phyloP scores from a whole-genome alignment of 2,888 invertebrate genomes.

The Shargacucullia verbasci region DNA sequence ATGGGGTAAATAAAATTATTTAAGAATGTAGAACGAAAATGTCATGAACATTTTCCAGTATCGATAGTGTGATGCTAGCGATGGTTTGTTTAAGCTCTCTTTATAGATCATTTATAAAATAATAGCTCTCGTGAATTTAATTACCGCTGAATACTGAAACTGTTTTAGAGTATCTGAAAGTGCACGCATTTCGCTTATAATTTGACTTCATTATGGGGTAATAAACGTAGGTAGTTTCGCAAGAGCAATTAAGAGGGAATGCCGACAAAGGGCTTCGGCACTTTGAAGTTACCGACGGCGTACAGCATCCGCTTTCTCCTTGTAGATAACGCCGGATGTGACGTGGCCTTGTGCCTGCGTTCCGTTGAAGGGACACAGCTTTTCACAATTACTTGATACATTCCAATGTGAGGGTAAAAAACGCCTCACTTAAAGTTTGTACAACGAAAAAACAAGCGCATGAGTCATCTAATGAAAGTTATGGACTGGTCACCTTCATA shows the following conservation, averaged over 20 bases:
- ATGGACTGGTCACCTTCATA: conserved; percentile 39
- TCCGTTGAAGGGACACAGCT: conserved; percentile 77
- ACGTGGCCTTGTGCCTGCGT: conserved; percentile 77
- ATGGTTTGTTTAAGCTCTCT: neutral
- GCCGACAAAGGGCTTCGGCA: conserved; percentile 78
- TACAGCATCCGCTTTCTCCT: conserved; percentile 85
- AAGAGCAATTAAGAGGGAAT: conserved; percentile 74
- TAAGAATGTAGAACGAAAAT: too few species aligned
- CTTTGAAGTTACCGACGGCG: conserved; percentile 79
- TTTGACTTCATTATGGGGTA: conserved; percentile 66
- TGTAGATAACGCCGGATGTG: conserved; percentile 82
- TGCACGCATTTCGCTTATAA: conserved; percentile 64
- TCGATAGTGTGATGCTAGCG: too few species aligned
- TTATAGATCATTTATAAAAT: conserved; percentile 20
- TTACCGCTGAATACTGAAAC: conserved; percentile 41
- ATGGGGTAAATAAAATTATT: too few species aligned
- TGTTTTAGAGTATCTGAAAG: conserved; percentile 43
- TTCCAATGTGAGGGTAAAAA: conserved; percentile 78
- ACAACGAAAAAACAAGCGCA: conserved; percentile 60
- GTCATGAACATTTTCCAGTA: too few species aligned
- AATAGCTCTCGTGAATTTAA: conserved; percentile 5
- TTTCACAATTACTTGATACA: conserved; percentile 86
- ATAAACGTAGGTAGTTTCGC: conserved; percentile 81
- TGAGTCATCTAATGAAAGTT: conserved; percentile 72
- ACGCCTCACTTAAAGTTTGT: conserved; percentile 63